These are phyloP conservation scores for Scleropages formosus DNA, from an alignment of 2,797 vertebrate genomes.

Conservation along the genomic window DNA sequence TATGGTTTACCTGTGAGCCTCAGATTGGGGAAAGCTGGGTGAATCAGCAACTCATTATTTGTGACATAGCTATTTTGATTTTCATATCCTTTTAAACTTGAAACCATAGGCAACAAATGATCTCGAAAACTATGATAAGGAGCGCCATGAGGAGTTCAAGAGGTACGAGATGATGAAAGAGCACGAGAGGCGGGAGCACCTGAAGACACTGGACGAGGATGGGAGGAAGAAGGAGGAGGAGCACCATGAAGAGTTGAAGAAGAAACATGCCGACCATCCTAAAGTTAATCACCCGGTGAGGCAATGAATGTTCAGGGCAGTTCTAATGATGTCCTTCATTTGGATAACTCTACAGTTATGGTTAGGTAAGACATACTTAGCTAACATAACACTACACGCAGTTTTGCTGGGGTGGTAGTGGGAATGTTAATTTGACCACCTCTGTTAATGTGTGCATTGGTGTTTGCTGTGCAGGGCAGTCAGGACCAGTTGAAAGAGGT, in stretches of 20 bases:
- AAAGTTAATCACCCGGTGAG: constrained; percentile 90
- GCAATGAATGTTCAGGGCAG: too few relatives aligned
- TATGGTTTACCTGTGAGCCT: too few relatives aligned
- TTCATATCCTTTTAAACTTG: constrained; percentile 1
- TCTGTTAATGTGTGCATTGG: neutral
- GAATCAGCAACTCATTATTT: too few relatives aligned
- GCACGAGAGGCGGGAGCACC: constrained; percentile 80
- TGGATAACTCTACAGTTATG: too few relatives aligned
- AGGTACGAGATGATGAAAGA: constrained; percentile 92
- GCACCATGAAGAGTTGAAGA: constrained; percentile 83
- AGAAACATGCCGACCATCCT: constrained; percentile 84
- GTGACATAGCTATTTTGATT: neutral
- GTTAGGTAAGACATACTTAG: too few relatives aligned
- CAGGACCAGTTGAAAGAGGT: constrained; percentile 93
- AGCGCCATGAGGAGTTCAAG: constrained; percentile 88
- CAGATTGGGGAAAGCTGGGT: too few relatives aligned
- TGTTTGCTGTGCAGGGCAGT: constrained; percentile 76
- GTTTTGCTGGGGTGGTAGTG: too few relatives aligned
- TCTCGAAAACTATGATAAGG: constrained; percentile 85
- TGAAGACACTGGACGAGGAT: constrained; percentile 81
- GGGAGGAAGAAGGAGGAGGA: constrained; percentile 79
- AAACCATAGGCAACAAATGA: constrained; percentile 78
- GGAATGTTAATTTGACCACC: too few relatives aligned
- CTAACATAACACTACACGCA: too few relatives aligned
- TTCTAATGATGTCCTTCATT: too few relatives aligned